Base-by-base conservation (phyloP, 2,888 invertebrate genomes). In the Sceliomorpha sp. region DNA sequence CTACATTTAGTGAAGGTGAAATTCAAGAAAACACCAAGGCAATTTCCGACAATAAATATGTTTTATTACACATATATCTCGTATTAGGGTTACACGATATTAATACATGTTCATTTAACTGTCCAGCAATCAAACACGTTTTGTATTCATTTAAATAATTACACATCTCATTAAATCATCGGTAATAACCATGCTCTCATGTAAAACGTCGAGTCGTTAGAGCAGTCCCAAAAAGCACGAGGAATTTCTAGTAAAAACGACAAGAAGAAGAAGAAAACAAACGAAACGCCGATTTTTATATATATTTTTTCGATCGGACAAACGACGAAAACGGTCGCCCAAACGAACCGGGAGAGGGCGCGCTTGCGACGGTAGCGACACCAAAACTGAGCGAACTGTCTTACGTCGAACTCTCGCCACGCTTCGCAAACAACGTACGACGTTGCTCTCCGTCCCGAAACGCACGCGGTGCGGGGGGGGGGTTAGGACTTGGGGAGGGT, bases 21-120 rank as follows among this genome's bases (percentile, higher is more conserved):
- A 20, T 20, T 4, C 10, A 29, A 15, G 15, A 10, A 32, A 8
- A 14, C 14, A 20, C n/a, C n/a, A n/a, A n/a, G n/a, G n/a, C 12
- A 34, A 60, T 7, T 73, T 86, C 80, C 82, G 86, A 85, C 88
- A 87, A 86, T 88, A 88, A 87, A 87, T 88, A 88, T 84, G 87
- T 87, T 88, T 88, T 87, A 88, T 86, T 88, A 88, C 87, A 88
- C 86, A 87, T 88, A 87, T 85, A 88, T 87, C 81, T 87, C 85
- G 81, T 87, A 88, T 83, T 84, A 86, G 86, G 86, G 81, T 88
- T 88, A 88, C 86, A 87, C 84, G 83, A 85, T 88, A 86, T 86
- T 86, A 87, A 87, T 87, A 88, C 86, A 88, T 87, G 83, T 84
- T 87, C 82, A 87, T 88, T 88, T 84, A 88, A 88, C 87, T 88